Evolutionary conservation across 2,888 invertebrate genomes (phyloP), one percentile per base, ranked within the genome.

Genomic region (Leucoptera coffeella): DNA sequence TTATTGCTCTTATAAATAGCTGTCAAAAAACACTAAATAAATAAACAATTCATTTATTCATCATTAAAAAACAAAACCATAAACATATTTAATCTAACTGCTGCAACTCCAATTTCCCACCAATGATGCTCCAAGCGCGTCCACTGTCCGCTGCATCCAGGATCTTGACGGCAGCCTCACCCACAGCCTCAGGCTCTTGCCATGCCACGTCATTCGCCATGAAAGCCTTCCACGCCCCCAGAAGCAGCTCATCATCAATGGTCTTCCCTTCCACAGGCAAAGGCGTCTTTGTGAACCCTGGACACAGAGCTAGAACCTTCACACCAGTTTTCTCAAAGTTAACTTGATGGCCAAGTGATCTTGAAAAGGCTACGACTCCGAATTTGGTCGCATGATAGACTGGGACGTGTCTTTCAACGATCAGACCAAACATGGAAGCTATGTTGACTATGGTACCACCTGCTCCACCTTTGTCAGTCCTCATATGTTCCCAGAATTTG

Each of bases 371-470:
- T 31, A 65, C 45, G 3, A 76, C 69, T 6, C 73, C 75, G 30
- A 62, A 69, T 43, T 80, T 79, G 1, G 79, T 76, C 2, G 75
- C 75, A 13, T 73, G 69, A 41, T 79, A 79, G n/a, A 75, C 48
- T 1, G 79, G 78, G 10, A 65, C 41, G 14, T 57, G 69, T 14
- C 64, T 64, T 20, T 67, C 51, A 1, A 72, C 48, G 36, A 59
- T 53, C 23, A 69, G 57, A 0, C 79, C 80, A 30, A 74, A 65
- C 12, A 76, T 71, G 1, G 81, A 80, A 1, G 77, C 65, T 12
- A 80, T 54, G 42, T 84, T 83, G n/a, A 82, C 59, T 24, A 83
- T 72, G 1, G 73, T 67, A 2, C 82, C 82, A 7, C 82, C 81
- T 19, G 53, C 48, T 0, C 75, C 76, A 1, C 71, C 64, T 28